A percentile compares a stretch with the other conserved stretches of the same genome.
These are phyloP conservation scores for Lydus trimaculatus DNA, from an alignment of 2,888 invertebrate genomes.

Conservation along the genomic window DNA sequence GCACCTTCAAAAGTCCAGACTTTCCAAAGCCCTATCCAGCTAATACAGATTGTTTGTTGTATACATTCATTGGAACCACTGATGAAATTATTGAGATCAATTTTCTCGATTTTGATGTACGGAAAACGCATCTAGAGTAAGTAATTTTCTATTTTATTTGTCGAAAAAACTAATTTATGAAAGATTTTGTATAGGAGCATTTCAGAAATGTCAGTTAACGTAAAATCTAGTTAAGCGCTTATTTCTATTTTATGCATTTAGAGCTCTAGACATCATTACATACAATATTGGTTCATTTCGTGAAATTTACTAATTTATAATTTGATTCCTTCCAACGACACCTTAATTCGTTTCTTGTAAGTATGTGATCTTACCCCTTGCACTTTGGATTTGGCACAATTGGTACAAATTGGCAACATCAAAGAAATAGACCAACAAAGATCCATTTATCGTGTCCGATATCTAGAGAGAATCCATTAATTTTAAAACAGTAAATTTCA, in stretches of 20 bases:
- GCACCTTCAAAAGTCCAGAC: conserved; percentile 84
- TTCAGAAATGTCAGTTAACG: not conserved
- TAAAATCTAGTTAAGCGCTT: no score
- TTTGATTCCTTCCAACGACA: no score
- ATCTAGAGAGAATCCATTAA: not conserved
- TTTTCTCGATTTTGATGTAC: conserved; percentile 81
- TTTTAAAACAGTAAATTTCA: not conserved
- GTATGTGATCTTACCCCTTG: no score
- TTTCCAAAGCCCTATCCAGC: conserved; percentile 79
- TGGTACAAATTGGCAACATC: no score
- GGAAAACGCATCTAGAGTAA: conserved; percentile 72
- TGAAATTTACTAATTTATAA: no score
- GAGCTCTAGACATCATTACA: not conserved
- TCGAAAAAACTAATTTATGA: not conserved
- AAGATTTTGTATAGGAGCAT: not conserved
- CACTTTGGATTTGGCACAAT: no score
- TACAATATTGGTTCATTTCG: no score
- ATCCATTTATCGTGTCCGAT: no score
- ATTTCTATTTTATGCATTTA: no score
- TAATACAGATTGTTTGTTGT: conserved; percentile 81
- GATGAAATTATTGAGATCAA: conserved; percentile 84
- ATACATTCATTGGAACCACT: conserved; percentile 80
- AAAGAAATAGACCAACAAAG: no score
- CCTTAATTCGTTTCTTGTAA: no score
- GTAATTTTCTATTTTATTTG: conserved; percentile 53